These are phyloP conservation scores for Myiagra hebetior DNA, from an alignment of 2,113 vertebrate species.

Conservation along the genomic window DNA sequence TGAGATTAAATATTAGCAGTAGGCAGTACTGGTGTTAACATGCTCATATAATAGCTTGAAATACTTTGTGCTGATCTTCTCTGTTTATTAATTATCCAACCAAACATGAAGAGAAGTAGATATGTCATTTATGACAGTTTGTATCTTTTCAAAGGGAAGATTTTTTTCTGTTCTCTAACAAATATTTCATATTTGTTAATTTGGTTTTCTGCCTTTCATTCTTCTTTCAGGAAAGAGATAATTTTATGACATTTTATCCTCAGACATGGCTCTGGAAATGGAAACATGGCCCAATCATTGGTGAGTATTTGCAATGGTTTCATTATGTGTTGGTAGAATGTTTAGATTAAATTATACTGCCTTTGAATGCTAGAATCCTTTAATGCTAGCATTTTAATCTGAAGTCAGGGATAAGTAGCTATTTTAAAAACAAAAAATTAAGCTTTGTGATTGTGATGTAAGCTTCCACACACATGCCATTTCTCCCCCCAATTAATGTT, in stretches of 20 bases:
- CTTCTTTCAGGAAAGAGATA: background rate
- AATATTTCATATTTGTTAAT: background rate
- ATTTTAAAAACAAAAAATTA: constrained; percentile 8
- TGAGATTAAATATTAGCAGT: background rate
- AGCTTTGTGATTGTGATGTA: background rate
- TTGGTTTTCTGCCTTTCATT: background rate
- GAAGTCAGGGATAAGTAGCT: background rate
- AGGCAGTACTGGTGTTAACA: background rate
- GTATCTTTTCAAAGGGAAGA: background rate
- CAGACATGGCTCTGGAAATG: background rate
- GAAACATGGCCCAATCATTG: background rate
- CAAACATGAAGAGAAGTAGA: background rate
- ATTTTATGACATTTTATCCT: background rate
- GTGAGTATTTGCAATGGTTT: background rate
- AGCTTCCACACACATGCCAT: background rate
- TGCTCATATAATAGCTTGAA: background rate
- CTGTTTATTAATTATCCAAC: background rate
- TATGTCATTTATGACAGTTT: background rate
- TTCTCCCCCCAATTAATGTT: constrained; percentile 22
- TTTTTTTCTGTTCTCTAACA: background rate
- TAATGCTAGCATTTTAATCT: background rate
- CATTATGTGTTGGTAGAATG: background rate
- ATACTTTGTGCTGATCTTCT: background rate
- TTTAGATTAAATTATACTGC: background rate
- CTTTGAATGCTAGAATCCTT: background rate